Evolutionary conservation across 1,140 invertebrate species (phyloP).

Genomic region (Achatina immaculata): DNA sequence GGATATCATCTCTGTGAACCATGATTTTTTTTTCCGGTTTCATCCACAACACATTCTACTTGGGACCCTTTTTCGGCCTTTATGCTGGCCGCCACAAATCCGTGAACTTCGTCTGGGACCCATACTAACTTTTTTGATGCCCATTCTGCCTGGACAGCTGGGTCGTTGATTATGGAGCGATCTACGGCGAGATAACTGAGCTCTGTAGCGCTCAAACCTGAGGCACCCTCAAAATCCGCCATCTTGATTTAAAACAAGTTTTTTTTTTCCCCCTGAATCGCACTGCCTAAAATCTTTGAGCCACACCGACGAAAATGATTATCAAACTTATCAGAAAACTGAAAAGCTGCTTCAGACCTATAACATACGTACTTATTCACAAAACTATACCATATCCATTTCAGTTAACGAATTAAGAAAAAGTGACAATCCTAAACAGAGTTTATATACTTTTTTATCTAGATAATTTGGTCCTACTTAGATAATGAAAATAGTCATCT

Average conservation of each 20-base stretch:
- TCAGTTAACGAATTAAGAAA: neutral
- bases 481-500: no score
- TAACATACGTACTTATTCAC: neutral
- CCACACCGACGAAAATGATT: neutral
- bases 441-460: no score
- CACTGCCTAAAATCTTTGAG: neutral
- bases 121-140: conserved; percentile 97
- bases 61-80: conserved; percentile 95
- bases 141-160: conserved; percentile 98
- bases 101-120: conserved; percentile 96
- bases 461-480: no score
- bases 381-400: neutral
- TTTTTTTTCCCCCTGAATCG: conserved; percentile 41
- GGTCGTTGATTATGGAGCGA: conserved; percentile 78
- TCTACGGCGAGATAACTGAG: conserved; percentile 73
- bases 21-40: conserved; percentile 86
- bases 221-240: conserved; percentile 57
- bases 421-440: neutral
- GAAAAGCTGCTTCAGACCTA: neutral
- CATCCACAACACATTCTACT: conserved; percentile 95
- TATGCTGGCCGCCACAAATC: conserved; percentile 95
- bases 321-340: conserved; percentile 16
- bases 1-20: conserved; percentile 95
- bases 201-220: conserved; percentile 61
- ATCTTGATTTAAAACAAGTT: conserved; percentile 41